These are phyloP conservation scores for Strongylocentrotus purpuratus DNA, from an alignment of 35 echinoderm and acorn worm genomes.

Conservation along the genomic window DNA sequence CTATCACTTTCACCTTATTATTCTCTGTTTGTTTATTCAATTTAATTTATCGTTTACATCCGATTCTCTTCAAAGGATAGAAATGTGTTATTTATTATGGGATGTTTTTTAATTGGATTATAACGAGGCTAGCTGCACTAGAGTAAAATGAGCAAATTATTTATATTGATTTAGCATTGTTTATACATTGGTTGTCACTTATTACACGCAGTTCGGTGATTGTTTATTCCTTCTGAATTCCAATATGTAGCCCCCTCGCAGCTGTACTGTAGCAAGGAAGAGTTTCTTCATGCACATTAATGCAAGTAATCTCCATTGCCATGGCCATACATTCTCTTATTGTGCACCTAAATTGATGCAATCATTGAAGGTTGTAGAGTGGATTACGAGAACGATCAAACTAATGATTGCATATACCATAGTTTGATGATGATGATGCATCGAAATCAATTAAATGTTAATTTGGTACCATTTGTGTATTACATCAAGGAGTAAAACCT, in stretches of 20 bases:
- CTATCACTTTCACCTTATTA: neutral
- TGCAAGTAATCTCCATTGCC: neutral
- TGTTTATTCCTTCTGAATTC: neutral
- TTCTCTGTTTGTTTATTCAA: neutral
- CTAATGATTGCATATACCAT: no score
- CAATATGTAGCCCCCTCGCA: neutral
- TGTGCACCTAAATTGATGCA: no score
- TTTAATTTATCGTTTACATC: neutral
- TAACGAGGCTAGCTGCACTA: neutral
- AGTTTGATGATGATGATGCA: no score
- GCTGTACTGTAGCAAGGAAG: neutral
- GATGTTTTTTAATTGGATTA: neutral
- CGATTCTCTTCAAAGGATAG: neutral
- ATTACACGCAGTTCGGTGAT: neutral
- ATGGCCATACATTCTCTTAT: no score
- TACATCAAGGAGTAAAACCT: no score
- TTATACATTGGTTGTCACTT: conserved; percentile 1
- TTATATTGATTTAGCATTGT: neutral
- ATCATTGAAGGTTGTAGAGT: no score
- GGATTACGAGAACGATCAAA: no score
- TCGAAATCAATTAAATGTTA: no score
- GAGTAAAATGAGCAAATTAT: neutral
- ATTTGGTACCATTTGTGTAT: no score
- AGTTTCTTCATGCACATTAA: neutral
- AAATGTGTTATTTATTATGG: neutral